Conservation (phyloP, 2,888 invertebrate species). For the Drosophila acutilabella region DNA sequence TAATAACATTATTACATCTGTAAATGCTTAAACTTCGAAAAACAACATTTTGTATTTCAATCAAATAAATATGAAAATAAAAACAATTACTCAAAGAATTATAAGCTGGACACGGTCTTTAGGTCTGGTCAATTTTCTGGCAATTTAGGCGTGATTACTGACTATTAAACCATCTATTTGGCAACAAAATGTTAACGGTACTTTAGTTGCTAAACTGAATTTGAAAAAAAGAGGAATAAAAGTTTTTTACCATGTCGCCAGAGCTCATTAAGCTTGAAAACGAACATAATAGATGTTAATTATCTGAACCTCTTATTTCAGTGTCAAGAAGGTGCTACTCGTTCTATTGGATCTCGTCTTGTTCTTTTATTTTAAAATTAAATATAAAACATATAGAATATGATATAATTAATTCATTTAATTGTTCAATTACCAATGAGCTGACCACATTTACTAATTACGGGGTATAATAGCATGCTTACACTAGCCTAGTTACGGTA, state of each 20-base stretch:
- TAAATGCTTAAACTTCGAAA: slow-evolving; percentile 22
- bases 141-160: slow-evolving; percentile 59
- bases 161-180: slow-evolving; percentile 27
- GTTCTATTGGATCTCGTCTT: too few relatives aligned
- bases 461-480: background rate
- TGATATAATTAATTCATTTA: too few relatives aligned
- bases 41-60: slow-evolving; percentile 36
- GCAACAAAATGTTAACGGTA: slow-evolving; percentile 36
- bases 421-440: too few relatives aligned
- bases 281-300: too few relatives aligned
- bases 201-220: background rate
- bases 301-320: too few relatives aligned
- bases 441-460: background rate
- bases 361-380: too few relatives aligned
- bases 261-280: too few relatives aligned
- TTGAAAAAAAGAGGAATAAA: background rate
- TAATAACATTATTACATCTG: slow-evolving; percentile 5
- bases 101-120: slow-evolving; percentile 20
- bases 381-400: too few relatives aligned
- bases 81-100: slow-evolving; percentile 12
- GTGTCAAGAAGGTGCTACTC: too few relatives aligned
- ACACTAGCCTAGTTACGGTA: slow-evolving; percentile 6
- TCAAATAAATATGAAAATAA: slow-evolving; percentile 33
- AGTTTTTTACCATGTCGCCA: background rate
- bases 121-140: slow-evolving; percentile 56